Base-by-base conservation (phyloP, 2,113 vertebrate genomes). In the Podocnemis expansa region DNA sequence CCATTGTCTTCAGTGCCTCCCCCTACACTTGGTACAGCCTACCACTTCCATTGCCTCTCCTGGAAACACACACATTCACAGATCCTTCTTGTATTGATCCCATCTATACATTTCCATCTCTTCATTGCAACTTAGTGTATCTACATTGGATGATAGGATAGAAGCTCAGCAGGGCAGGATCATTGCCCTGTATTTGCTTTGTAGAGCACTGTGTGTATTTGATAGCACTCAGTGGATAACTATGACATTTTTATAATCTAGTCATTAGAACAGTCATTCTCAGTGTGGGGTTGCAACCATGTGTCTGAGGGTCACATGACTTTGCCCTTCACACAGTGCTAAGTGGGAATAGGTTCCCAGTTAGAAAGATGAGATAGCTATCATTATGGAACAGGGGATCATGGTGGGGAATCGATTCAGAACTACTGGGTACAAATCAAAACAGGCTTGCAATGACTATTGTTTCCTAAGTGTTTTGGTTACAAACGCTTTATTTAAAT, bases 401-500 rank as follows among this genome's bases (percentile, higher is more conserved):
- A 25, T 73, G 38, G 70, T 73, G 24, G 22, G n/a, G 41, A 27
- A 27, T 27, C 38, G 13, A 6, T 13, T 27, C 38, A 75, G 11
- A 75, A 75, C 12, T 25, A 43, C 73, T 43, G 24, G 24, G 6
- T 75, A 27, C 6, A 24, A 22, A 75, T 67, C 7, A 17, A 67
- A 27, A 41, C 2, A 2, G 24, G 73, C 43, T 75, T 41, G 47
- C 25, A 7, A 76, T 5, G 45, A 49, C 47, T n/a, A 2, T 34
- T 67, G 45, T 6, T 90, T 91, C 70, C 75, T 47, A 2, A 1
- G 43, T 25, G 47, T 84, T 81, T 84, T 6, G 19, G 89, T 63
- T 13, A 52, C 4, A 56, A 91, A 87, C 13, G 8, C 31, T 88
- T 90, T 87, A 52, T 89, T 95, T 87, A 58, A 25, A 81, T 31